A percentile compares a stretch with the other conserved stretches of the same genome.
Evolutionary conservation across 2,113 vertebrate genomes (phyloP).

Genomic region (Microtus oregoni): DNA sequence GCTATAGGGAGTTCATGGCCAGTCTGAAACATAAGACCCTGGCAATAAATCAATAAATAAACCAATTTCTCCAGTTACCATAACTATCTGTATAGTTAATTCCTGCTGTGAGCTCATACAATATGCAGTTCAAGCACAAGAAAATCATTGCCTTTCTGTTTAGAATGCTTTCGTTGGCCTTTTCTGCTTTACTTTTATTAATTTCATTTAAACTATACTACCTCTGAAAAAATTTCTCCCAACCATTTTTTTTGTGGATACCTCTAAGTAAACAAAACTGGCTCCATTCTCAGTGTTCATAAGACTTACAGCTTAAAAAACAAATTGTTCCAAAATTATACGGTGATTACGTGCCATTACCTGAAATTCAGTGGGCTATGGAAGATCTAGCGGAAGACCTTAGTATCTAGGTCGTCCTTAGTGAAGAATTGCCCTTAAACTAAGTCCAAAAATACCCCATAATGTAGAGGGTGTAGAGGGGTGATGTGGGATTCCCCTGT

Average conservation of each 20-base stretch:
- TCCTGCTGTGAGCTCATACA: not conserved
- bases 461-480: not conserved
- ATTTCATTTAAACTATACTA: not conserved
- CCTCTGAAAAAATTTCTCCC: not conserved
- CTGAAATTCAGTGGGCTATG: not conserved
- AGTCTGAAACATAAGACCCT: not conserved
- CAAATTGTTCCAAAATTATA: not conserved
- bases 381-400: not conserved
- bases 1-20: not conserved
- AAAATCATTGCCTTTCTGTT: not conserved
- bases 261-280: not conserved
- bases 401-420: not conserved
- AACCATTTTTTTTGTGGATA: not conserved
- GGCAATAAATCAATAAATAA: not conserved
- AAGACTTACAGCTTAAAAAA: not conserved
- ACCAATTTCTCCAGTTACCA: not conserved
- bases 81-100: not conserved
- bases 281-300: not conserved
- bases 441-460: not conserved
- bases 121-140: not conserved
- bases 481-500: too few species aligned
- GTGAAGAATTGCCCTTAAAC: not conserved
- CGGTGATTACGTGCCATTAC: not conserved
- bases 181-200: not conserved
- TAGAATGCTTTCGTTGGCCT: not conserved